These are phyloP conservation scores for Solea solea DNA, from an alignment of 2,113 vertebrate genomes.

Conservation along the genomic window DNA sequence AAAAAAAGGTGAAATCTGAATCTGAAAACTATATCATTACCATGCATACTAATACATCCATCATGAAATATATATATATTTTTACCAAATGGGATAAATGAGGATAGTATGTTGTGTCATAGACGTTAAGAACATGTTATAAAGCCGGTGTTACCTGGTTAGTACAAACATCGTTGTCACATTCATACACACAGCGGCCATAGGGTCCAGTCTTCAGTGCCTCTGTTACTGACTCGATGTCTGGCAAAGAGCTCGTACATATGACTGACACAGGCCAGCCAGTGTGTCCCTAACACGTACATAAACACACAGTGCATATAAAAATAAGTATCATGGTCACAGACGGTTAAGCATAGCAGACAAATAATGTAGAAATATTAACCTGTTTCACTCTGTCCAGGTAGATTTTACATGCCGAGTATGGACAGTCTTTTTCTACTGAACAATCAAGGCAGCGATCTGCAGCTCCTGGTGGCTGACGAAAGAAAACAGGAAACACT, in stretches of 20 bases:
- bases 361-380: not conserved
- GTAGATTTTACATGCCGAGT: conserved; percentile 86
- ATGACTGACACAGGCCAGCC: conserved; percentile 85
- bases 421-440: conserved; percentile 80
- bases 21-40: no score
- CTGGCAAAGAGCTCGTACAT: conserved; percentile 75
- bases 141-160: conserved; percentile 80
- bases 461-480: conserved; percentile 81
- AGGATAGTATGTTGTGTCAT: not conserved
- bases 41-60: no score
- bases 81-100: not conserved
- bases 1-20: no score
- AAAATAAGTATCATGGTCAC: not conserved
- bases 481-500: not conserved
- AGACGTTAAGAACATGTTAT: not conserved
- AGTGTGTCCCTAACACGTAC: conserved; percentile 70
- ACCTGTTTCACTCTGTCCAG: conserved; percentile 80
- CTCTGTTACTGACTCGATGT: conserved; percentile 84
- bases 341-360: not conserved
- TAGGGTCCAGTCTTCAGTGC: conserved; percentile 83
- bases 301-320: not conserved
- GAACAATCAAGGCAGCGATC: conserved; percentile 83
- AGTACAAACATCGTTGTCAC: conserved; percentile 87
- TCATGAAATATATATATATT: no score
- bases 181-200: conserved; percentile 87